Evolutionary conservation across 2,888 invertebrate species (phyloP), one percentile per base, ranked within the genome.

Genomic region (Tinea semifulvella): DNA sequence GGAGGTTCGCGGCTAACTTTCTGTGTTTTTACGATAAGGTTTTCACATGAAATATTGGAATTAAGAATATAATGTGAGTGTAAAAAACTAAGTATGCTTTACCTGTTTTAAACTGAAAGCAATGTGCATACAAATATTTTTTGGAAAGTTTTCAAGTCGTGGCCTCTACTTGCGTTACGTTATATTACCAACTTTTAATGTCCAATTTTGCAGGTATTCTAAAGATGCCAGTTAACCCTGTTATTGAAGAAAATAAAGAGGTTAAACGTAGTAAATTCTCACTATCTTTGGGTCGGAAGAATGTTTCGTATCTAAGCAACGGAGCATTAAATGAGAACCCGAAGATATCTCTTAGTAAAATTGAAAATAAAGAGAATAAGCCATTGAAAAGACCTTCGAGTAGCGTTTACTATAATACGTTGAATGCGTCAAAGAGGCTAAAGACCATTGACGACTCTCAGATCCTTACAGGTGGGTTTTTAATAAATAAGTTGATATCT

Each of bases 151-250:
- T 3, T n/a, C 2, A n/a, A 31, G 31, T 31, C 13, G 31, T 31
- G 31, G n/a, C 31, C 31, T 7, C 27, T 11, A 27, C 31, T 31
- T 13, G n/a, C n/a, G n/a, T n/a, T n/a, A n/a, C n/a, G n/a, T n/a
- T n/a, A n/a, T n/a, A n/a, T n/a, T n/a, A n/a, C n/a, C n/a, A n/a
- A n/a, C n/a, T n/a, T n/a, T n/a, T n/a, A n/a, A n/a, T n/a, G n/a
- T n/a, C n/a, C n/a, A n/a, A n/a, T n/a, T 40, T 74, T 66, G 10
- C 70, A 82, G 81, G 79, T 77, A 63, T 74, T 58, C 81, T 76
- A 79, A 81, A 81, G 79, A 82, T 82, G 81, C 81, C 76, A 76
- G 72, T 76, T 69, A 76, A 77, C 59, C 72, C 70, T 65, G 62
- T 68, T 51, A 60, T 63, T 49, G 68, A 72, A 68, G 68, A 66